Evolutionary conservation across 2,797 vertebrate genomes (phyloP).

Genomic region (Pangasius macronema): DNA sequence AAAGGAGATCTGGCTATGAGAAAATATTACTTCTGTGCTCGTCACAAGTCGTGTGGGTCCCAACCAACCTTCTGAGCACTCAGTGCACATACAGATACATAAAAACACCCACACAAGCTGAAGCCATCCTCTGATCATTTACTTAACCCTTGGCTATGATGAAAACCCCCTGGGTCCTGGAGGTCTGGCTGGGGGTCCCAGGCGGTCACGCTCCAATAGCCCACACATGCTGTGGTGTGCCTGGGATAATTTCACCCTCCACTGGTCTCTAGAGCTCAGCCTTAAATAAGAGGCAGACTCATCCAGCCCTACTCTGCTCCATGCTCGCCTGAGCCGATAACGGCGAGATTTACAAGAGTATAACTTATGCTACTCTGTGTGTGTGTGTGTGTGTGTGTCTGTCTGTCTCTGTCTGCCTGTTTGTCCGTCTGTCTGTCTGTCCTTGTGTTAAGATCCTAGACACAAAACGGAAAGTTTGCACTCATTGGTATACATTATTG

Average conservation of each 20-base stretch:
- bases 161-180: constrained; percentile 37
- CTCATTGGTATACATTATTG: constrained; percentile 18
- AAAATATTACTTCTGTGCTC: neutral
- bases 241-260: constrained; percentile 80
- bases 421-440: constrained; percentile 16
- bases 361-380: constrained; percentile 50
- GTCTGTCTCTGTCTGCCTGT: constrained; percentile 3
- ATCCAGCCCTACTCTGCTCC: constrained; percentile 64
- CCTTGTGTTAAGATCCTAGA: constrained; percentile 17
- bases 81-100: constrained; percentile 33
- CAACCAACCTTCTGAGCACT: constrained; percentile 13
- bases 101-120: constrained; percentile 49
- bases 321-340: constrained; percentile 62
- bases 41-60: neutral
- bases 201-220: constrained; percentile 65
- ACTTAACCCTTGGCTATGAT: constrained; percentile 48
- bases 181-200: constrained; percentile 49
- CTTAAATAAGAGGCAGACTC: constrained; percentile 70
- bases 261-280: constrained; percentile 70
- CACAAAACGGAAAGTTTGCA: constrained; percentile 20
- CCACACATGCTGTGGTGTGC: constrained; percentile 71
- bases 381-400: constrained; percentile 20
- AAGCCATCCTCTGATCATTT: constrained; percentile 43
- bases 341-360: constrained; percentile 67
- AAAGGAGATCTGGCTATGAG: neutral